Evolutionary conservation across 2,797 vertebrate genomes (phyloP), one percentile per base, ranked within the genome.

Genomic region (Pseudocheirus occidentalis): DNA sequence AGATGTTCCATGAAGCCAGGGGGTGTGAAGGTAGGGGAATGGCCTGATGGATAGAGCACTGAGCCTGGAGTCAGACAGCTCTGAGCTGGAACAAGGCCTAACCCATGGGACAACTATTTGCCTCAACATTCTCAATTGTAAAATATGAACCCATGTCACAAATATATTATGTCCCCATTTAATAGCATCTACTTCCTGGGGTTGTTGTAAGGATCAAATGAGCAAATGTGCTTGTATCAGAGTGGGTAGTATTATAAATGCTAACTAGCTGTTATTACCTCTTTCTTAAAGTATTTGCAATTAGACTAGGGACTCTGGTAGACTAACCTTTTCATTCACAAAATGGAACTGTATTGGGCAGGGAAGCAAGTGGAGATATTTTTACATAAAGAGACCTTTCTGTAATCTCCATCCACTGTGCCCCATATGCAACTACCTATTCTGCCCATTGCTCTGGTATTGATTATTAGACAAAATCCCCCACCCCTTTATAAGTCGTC

Each of bases 391-490:
- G 13, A 62, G 13, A 52, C 66, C 93, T 53, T 46, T 87, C 59
- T 46, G 10, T 0, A 55, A 57, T n/a, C 16, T 18, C 46, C 53
- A 90, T 91, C 55, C 81, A 90, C 95, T 87, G 40, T 2, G 90
- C 1, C 91, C 40, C 50, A 5, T 0, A 34, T 87, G 34, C 31
- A 93, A 24, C 10, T 55, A 73, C 92, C 87, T 96, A 92, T 89
- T 93, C 9, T 0, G 54, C 24, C 58, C 56, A 40, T 40, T 91
- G 81, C 90, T 90, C 66, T 93, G 93, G 40, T 24, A 31, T 52
- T 66, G 16, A 81, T 93, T 87, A 94, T 94, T 90, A 57, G 40
- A 28, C 53, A 55, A 91, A 40, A 92, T n/a, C 55, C 34, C 56
- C 5, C 53, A 24, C 4, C 12, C 34, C 73, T 13, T 55, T 62